Percentiles rank a stretch among this genome's conserved stretches.
Evolutionary conservation across 1,140 invertebrate species (phyloP).

Genomic region (Drosophila azteca): DNA sequence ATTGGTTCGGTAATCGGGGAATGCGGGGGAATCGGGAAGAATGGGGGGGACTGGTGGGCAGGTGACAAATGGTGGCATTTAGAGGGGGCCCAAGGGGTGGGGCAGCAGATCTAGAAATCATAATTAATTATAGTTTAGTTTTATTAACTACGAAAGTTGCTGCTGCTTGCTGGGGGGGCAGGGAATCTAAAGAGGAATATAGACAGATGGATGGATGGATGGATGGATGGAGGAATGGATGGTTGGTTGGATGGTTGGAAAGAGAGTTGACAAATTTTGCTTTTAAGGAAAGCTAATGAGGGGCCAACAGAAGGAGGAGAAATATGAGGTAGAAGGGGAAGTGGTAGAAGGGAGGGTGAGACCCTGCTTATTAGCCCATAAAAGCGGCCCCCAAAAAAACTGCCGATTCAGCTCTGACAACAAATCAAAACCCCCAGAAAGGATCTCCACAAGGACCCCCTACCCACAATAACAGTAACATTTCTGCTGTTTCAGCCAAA

Average conservation of each 20-base stretch:
- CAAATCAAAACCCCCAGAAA: slow-evolving; percentile 32
- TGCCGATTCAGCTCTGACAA: slow-evolving; percentile 43
- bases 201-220: slow-evolving; percentile 54
- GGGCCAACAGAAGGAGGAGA: no score
- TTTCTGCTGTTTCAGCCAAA: slow-evolving; percentile 64
- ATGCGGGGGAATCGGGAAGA: neutral
- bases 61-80: slow-evolving; percentile 72
- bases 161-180: slow-evolving; percentile 2
- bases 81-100: slow-evolving; percentile 11
- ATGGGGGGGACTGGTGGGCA: slow-evolving; percentile 3
- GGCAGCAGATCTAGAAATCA: slow-evolving; percentile 47
- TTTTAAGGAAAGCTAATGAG: slow-evolving; percentile 46
- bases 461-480: neutral
- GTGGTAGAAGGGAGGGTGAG: neutral
- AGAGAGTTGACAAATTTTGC: slow-evolving; percentile 69
- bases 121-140: slow-evolving; percentile 81
- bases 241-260: slow-evolving; percentile 4
- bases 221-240: no score
- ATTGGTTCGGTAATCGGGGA: slow-evolving; percentile 24
- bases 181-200: slow-evolving; percentile 22
- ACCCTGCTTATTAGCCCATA: slow-evolving; percentile 14
- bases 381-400: slow-evolving; percentile 31
- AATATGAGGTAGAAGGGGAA: neutral
- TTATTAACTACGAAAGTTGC: slow-evolving; percentile 67
- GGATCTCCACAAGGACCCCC: slow-evolving; percentile 24